Base-by-base conservation (phyloP, 1,140 invertebrate species). In the Panagrolaimus sp. region DNA sequence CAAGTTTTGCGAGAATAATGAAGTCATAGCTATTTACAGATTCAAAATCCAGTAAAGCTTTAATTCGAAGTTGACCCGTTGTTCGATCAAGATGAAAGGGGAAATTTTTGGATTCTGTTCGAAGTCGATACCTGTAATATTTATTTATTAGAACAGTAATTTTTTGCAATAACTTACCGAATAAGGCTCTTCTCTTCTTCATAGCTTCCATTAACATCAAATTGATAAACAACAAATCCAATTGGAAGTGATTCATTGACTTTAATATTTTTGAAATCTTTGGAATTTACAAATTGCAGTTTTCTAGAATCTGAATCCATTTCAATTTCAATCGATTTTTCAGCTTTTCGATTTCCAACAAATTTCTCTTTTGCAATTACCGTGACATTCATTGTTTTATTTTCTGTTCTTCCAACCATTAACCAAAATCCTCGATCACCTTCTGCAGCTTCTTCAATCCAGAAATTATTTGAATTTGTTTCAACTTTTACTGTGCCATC, bases 1-100 rank as follows among this genome's bases (percentile, higher is more conserved):
- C 66, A 25, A 70, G 62, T 45, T 72, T 70, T 3, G 69, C 74
- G 25, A 71, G 25, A 25, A 76, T 42, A 1, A 66, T 61, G 44
- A 74, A 63, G 13, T 76, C 47, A 25, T 27, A 75, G 11, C 11
- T 27, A 1, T 16, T 47, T 23, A 27, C 73, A 27, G 14, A 64
- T 11, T 70, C 70, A 61, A 9, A 72, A 38, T 72, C 65, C 14
- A 75, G 46, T 14, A 38, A 48, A n/a, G 64, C 45, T 38, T 63
- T 71, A 14, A 72, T 5, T 16, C 75, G 65, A 16, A 75, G 53
- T 66, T 76, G 67, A 1, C 74, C 74, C 11, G 48, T 68, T 44
- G 20, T 62, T 25, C 65, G 57, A 38, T 75, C 63, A 27, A 75
- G 57, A 63, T 72, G 71, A 44, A 75, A 75, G 1, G 74, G 74